Percentiles rank a stretch among this genome's conserved stretches.
Conservation (phyloP, 2,888 invertebrate genomes). For the Malthinus flaveolus region DNA sequence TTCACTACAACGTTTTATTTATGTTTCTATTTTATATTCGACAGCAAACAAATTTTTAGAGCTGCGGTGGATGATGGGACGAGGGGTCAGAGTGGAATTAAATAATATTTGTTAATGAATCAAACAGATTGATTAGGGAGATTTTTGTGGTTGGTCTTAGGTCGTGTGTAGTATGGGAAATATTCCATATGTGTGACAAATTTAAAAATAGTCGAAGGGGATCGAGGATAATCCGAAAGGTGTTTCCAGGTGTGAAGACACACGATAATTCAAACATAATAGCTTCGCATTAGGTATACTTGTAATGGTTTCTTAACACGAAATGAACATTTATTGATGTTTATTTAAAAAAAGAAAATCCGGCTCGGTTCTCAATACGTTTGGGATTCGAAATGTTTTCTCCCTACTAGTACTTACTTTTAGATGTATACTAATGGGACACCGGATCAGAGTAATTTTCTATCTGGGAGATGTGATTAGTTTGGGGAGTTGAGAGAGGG, state of each 20-base stretch:
- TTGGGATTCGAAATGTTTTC: slow-evolving; percentile 17
- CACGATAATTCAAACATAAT: slow-evolving; percentile 45
- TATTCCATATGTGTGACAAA: slow-evolving; percentile 18
- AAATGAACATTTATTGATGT: neutral
- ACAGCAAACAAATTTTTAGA: neutral
- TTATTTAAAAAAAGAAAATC: slow-evolving; percentile 24
- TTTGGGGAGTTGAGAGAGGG: slow-evolving; percentile 15
- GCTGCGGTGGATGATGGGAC: too few relatives aligned
- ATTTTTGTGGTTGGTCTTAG: slow-evolving; percentile 13
- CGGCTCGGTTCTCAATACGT: slow-evolving; percentile 32
- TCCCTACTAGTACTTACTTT: slow-evolving; percentile 18
- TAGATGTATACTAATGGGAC: slow-evolving; percentile 34
- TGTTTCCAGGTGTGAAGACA: slow-evolving; percentile 44
- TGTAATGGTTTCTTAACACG: slow-evolving; percentile 5
- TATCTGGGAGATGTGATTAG: slow-evolving; percentile 30
- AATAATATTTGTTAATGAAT: neutral
- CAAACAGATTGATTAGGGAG: slow-evolving; percentile 19
- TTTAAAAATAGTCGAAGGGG: slow-evolving; percentile 23
- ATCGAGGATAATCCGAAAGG: slow-evolving; percentile 34
- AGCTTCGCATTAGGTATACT: slow-evolving; percentile 24
- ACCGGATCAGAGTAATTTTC: slow-evolving; percentile 35
- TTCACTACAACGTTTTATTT: slow-evolving; percentile 30
- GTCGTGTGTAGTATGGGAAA: slow-evolving; percentile 14
- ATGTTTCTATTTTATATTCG: slow-evolving; percentile 24
- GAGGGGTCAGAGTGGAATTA: neutral